phyloP scores from a whole-genome alignment of 1,140 invertebrate genomes.

The Formica exsecta region DNA sequence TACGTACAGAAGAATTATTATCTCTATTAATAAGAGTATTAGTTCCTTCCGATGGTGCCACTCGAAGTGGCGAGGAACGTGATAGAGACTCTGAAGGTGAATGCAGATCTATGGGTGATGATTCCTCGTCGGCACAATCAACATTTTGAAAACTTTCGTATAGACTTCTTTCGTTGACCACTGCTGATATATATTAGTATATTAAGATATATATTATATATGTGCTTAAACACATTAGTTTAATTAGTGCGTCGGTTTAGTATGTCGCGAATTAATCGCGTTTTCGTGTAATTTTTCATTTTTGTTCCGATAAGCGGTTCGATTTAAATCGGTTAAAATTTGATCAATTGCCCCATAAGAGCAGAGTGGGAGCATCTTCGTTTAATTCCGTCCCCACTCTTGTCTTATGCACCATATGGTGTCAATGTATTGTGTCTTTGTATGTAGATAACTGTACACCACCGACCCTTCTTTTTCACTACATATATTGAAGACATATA shows the following conservation, averaged over 20 bases:
- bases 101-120: constrained; percentile 87
- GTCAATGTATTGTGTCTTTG: too few species aligned
- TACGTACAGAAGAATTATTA: constrained; percentile 82
- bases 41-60: constrained; percentile 86
- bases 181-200: constrained; percentile 64
- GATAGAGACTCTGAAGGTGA: constrained; percentile 84
- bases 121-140: constrained; percentile 89
- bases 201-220: not conserved
- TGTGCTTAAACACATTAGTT: not conserved
- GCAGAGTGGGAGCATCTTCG: too few species aligned
- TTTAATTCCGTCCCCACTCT: too few species aligned
- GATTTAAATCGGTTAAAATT: too few species aligned
- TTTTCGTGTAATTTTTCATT: too few species aligned
- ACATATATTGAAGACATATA: too few species aligned
- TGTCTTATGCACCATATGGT: too few species aligned
- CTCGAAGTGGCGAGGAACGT: constrained; percentile 83
- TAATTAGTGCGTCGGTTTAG: not conserved
- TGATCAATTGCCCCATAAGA: too few species aligned
- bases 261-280: too few species aligned
- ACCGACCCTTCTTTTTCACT: too few species aligned
- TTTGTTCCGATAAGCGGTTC: too few species aligned
- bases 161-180: constrained; percentile 83
- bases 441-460: too few species aligned
- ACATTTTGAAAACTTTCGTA: constrained; percentile 86
- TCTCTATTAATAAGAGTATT: constrained; percentile 85